These are phyloP conservation scores for Proctacanthus coquilletti DNA, from an alignment of 1,140 invertebrate genomes.

Conservation along the genomic window DNA sequence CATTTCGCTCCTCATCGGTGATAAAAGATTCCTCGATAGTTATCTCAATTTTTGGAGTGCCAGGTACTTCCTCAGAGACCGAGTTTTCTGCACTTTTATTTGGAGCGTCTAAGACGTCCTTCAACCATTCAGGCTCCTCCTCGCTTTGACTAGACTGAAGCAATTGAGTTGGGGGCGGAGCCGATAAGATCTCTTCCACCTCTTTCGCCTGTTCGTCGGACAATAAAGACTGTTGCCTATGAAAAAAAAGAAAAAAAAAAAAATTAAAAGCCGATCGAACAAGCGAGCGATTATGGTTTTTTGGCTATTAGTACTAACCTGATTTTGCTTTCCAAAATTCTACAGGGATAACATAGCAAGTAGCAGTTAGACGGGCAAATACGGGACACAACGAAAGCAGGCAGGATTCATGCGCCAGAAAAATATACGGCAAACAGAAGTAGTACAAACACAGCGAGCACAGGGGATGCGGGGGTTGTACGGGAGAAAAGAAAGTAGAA, in stretches of 20 bases:
- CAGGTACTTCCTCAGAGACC: too few relatives aligned
- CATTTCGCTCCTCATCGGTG: constrained; percentile 2
- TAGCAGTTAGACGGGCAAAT: not conserved
- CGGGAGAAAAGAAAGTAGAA: too few relatives aligned
- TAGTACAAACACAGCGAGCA: too few relatives aligned
- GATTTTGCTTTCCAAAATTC: constrained; percentile 64
- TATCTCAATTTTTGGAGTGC: too few relatives aligned
- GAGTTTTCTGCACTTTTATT: constrained; percentile 28
- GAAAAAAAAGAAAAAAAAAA: constrained; percentile 7
- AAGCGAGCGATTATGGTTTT: constrained; percentile 1
- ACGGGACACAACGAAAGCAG: not conserved
- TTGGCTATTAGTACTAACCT: constrained; percentile 39
- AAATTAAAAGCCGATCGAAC: constrained; percentile 7
- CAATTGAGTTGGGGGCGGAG: constrained; percentile 28
- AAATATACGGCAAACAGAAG: too few relatives aligned
- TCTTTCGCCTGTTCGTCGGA: constrained; percentile 76
- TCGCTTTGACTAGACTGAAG: constrained; percentile 25
- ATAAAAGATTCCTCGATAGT: not conserved
- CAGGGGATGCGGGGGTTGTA: too few relatives aligned
- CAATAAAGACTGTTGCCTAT: constrained; percentile 56
- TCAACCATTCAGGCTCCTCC: constrained; percentile 40
- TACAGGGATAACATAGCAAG: too few relatives aligned
- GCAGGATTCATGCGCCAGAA: not conserved
- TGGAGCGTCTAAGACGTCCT: constrained; percentile 37
- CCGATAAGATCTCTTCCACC: constrained; percentile 59